Evolutionary conservation across 2,888 invertebrate genomes (phyloP).

Genomic region (Plebejus melissa): DNA sequence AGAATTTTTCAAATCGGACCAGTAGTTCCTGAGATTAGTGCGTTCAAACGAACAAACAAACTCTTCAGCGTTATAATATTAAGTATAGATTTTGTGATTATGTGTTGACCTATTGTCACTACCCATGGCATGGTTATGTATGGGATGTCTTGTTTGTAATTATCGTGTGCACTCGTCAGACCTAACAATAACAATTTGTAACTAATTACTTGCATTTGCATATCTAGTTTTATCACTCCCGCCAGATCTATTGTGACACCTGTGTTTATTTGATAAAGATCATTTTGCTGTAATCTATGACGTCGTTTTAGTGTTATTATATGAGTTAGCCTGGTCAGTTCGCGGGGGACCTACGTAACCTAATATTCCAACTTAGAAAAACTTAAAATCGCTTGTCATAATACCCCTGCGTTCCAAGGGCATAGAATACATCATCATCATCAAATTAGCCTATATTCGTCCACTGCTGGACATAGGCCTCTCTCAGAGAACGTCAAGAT

Average conservation of each 20-base stretch:
- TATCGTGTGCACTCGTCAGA: constrained; percentile 14
- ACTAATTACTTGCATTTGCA: constrained; percentile 18
- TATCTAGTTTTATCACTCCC: background rate
- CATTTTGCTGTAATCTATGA: constrained; percentile 2
- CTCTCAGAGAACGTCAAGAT: too few species aligned
- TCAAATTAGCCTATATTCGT: too few species aligned
- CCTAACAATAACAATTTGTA: constrained; percentile 6
- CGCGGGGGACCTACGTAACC: background rate
- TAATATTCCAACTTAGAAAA: too few species aligned
- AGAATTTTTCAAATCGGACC: too few species aligned
- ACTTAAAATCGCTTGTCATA: too few species aligned
- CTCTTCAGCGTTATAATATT: too few species aligned
- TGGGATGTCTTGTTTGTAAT: background rate
- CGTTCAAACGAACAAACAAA: too few species aligned
- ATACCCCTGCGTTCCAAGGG: too few species aligned
- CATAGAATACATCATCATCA: too few species aligned
- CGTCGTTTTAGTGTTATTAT: background rate
- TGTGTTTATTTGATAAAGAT: background rate
- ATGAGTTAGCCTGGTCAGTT: background rate
- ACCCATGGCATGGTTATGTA: background rate
- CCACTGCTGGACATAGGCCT: too few species aligned
- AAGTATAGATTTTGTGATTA: background rate
- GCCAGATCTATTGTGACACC: constrained; percentile 2
- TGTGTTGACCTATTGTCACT: background rate
- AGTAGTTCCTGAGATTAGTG: too few species aligned